Evolutionary conservation across 2,113 vertebrate genomes (phyloP).

Genomic region (Eulacestoma nigropectus): DNA sequence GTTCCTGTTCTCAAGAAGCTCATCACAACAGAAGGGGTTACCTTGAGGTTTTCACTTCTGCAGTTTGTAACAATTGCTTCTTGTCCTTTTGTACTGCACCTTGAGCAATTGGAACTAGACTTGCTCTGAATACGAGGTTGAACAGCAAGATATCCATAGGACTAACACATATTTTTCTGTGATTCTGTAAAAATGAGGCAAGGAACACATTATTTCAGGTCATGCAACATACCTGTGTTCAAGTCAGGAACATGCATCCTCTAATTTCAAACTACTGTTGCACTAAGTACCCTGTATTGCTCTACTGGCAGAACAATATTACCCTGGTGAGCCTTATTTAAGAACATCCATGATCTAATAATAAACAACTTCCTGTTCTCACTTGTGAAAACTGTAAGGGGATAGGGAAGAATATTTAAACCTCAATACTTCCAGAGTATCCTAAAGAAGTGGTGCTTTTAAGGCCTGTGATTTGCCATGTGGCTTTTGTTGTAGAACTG

Average conservation of each 20-base stretch:
- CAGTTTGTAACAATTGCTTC: background rate
- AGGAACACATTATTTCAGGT: background rate
- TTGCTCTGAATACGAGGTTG: background rate
- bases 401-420: background rate
- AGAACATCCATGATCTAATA: background rate
- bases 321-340: background rate
- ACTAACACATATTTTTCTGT: background rate
- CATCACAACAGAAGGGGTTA: background rate
- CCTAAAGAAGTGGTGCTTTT: background rate
- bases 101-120: background rate
- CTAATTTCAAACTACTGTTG: background rate
- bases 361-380: background rate
- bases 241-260: background rate
- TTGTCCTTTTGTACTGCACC: background rate
- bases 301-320: background rate
- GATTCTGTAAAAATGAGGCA: background rate
- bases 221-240: background rate
- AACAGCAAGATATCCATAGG: background rate
- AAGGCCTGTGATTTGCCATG: background rate
- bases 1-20: background rate
- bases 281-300: background rate
- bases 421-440: background rate
- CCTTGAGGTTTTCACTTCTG: background rate
- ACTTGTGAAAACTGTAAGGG: background rate
- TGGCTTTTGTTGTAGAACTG: background rate